These are phyloP conservation scores for Epicauta chinensis DNA, from an alignment of 1,140 invertebrate species.

Conservation along the genomic window DNA sequence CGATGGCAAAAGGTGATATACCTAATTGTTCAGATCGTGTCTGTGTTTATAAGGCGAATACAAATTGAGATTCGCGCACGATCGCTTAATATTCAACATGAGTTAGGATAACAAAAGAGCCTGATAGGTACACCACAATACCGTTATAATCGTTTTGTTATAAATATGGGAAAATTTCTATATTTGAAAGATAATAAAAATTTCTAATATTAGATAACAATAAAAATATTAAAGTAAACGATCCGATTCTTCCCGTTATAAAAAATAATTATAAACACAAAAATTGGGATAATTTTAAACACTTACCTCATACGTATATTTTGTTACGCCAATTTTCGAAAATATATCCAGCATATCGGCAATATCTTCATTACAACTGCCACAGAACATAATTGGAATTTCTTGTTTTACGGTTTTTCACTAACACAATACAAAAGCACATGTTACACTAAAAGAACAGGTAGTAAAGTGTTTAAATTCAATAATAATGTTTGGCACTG, in stretches of 20 bases:
- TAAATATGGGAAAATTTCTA: background rate
- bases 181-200: too few species aligned
- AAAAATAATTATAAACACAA: background rate
- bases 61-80: background rate
- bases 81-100: background rate
- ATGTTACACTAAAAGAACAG: too few species aligned
- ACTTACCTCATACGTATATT: slow-evolving; percentile 11
- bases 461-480: too few species aligned
- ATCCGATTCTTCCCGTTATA: background rate
- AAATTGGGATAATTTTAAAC: background rate
- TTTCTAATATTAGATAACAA: too few species aligned
- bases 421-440: background rate
- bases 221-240: too few species aligned
- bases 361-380: slow-evolving; percentile 2
- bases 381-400: slow-evolving; percentile 8
- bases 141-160: background rate
- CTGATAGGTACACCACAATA: too few species aligned
- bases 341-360: slow-evolving; percentile 2
- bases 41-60: background rate
- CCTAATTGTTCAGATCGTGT: too few species aligned
- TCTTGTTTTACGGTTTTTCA: too few species aligned
- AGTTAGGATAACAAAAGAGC: background rate
- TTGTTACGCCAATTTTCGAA: background rate
- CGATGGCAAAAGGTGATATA: too few species aligned
- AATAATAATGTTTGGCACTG: too few species aligned